Conservation (phyloP, 2,113 vertebrate species). For the Azemiops feae region DNA sequence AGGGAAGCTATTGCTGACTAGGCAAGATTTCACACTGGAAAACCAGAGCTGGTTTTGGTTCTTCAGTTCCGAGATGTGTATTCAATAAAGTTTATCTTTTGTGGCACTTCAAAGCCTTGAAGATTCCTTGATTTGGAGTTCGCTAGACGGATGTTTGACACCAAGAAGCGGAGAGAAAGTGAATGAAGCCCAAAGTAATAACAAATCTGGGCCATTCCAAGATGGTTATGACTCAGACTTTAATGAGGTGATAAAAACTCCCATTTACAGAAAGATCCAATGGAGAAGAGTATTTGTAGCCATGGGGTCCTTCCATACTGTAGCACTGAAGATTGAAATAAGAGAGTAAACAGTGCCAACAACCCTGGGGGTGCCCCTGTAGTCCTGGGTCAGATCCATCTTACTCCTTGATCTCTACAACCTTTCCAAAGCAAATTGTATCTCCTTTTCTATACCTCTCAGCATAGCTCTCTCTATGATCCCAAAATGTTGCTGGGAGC, state of each 20-base stretch:
- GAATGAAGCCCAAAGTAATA: not conserved
- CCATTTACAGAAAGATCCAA: not conserved
- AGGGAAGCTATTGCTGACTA: no score
- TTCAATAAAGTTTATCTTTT: no score
- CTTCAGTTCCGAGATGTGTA: no score
- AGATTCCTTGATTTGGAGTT: no score
- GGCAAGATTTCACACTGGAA: no score
- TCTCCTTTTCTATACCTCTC: not conserved
- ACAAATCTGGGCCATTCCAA: not conserved
- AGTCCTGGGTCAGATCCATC: not conserved
- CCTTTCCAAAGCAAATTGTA: not conserved
- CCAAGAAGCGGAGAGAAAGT: not conserved
- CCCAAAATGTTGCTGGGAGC: not conserved
- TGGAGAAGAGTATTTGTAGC: not conserved
- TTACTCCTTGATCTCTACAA: not conserved
- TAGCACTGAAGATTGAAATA: not conserved
- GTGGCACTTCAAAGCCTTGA: no score
- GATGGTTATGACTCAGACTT: not conserved
- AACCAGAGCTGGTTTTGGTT: no score
- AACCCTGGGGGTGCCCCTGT: not conserved
- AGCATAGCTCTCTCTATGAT: not conserved
- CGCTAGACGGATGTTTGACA: no score
- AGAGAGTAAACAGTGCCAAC: not conserved
- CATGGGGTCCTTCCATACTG: not conserved
- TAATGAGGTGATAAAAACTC: not conserved